Percentiles rank a stretch among this genome's conserved stretches.
These are phyloP conservation scores for Prietella phreatophila DNA, from an alignment of 2,113 vertebrate genomes.

Conservation along the genomic window DNA sequence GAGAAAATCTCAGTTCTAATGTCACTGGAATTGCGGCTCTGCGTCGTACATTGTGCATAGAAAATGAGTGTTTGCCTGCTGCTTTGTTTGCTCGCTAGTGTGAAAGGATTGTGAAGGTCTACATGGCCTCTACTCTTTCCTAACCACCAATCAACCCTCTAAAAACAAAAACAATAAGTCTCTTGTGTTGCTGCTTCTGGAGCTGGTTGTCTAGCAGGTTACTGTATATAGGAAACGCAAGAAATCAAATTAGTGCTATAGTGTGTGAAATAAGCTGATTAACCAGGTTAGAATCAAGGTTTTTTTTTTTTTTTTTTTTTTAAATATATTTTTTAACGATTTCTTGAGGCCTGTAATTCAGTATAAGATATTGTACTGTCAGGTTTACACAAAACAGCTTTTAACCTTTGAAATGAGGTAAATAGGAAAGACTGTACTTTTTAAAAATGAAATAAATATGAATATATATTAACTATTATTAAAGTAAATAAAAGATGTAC, in stretches of 20 bases:
- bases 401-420: background rate
- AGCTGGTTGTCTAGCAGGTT: background rate
- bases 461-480: too few species aligned
- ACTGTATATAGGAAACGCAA: too few species aligned
- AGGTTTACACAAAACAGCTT: background rate
- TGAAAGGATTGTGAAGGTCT: background rate
- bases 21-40: background rate
- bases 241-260: background rate
- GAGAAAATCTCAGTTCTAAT: background rate
- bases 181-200: background rate
- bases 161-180: background rate
- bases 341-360: background rate
- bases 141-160: background rate
- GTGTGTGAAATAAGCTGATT: slow-evolving; percentile 1
- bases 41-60: background rate
- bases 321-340: background rate
- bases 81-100: background rate
- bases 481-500: too few species aligned
- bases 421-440: background rate
- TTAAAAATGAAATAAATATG: too few species aligned
- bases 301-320: too few species aligned
- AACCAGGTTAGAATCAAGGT: too few species aligned
- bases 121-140: background rate
- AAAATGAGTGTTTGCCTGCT: background rate
- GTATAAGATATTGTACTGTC: background rate